phyloP scores from a whole-genome alignment of 1,140 invertebrate genomes.

The Papilio helenus region DNA sequence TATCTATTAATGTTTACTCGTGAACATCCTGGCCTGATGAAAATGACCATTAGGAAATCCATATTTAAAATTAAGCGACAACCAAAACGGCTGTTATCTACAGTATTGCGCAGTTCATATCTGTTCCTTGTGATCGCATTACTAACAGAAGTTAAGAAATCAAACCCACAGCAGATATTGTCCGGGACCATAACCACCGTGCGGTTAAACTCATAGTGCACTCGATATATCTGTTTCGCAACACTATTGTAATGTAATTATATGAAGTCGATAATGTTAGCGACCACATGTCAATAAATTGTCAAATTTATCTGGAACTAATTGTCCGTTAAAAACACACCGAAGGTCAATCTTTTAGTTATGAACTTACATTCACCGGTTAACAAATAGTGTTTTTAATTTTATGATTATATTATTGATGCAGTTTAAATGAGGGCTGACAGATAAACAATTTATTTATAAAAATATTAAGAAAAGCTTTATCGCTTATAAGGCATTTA shows the following conservation, averaged over 20 bases:
- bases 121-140: constrained; percentile 62
- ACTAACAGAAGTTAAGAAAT: constrained; percentile 66
- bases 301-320: constrained; percentile 42
- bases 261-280: constrained; percentile 43
- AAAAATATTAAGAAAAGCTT: background rate
- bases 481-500: background rate
- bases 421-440: background rate
- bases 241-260: constrained; percentile 49
- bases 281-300: constrained; percentile 41
- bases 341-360: constrained; percentile 31
- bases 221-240: constrained; percentile 59
- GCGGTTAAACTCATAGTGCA: constrained; percentile 63
- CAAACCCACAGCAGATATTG: constrained; percentile 51
- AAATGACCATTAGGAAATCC: too few relatives aligned
- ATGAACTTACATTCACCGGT: constrained; percentile 30
- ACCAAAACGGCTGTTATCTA: background rate
- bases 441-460: background rate
- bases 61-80: background rate
- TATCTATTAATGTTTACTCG: too few relatives aligned
- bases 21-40: too few relatives aligned
- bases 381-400: constrained; percentile 11
- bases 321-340: constrained; percentile 25
- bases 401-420: constrained; percentile 4
- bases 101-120: constrained; percentile 51
- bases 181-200: constrained; percentile 51